Base-by-base conservation (phyloP, 2,888 invertebrate genomes). In the Leptodirus hochenwartii region DNA sequence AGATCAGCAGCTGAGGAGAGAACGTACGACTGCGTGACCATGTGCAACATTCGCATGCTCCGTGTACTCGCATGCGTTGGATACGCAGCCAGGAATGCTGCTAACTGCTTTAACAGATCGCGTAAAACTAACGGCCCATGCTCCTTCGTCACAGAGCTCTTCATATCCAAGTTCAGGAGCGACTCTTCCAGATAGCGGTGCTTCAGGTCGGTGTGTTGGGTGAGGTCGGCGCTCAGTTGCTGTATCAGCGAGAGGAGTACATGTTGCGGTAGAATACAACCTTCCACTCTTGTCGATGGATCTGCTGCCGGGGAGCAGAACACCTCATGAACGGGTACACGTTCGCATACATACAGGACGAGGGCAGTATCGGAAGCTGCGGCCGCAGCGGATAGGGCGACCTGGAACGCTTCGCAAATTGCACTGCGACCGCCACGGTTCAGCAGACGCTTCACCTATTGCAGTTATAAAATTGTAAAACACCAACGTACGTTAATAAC, bases 331-430 rank as follows among this genome's bases (percentile, higher is more conserved):
- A 82, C 79, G 47, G 85, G 79, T 12, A 85, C 82, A 36, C 70
- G 68, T 46, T 85, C 79, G 52, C 93, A 85, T 8, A 87, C 78
- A 39, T 74, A 74, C 51, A 90, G 74, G 29, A 95, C 85, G 34
- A 90, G 62, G 41, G 69, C 66, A 34, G 93, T 66, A 61, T 95
- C 91, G 17, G 84, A 79, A 9, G 87, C 90, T 6, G 69, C 61
- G 3, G 41, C 41, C 3, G 40, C 38, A 4, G 41, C 40, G 32
- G 69, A 69, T 36, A 95, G 61, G 8, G 95, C 93, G 62, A 87
- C 65, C 53, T 88, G 84, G 58, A 93, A 90, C 25, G 91, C 91
- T n/a, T n/a, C n/a, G n/a, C n/a, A n/a, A n/a, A n/a, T n/a, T n/a
- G n/a, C n/a, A n/a, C n/a, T n/a, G n/a, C n/a, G n/a, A n/a, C n/a